Evolutionary conservation across 2,113 vertebrate genomes (phyloP).

Genomic region (Mobula hypostoma): DNA sequence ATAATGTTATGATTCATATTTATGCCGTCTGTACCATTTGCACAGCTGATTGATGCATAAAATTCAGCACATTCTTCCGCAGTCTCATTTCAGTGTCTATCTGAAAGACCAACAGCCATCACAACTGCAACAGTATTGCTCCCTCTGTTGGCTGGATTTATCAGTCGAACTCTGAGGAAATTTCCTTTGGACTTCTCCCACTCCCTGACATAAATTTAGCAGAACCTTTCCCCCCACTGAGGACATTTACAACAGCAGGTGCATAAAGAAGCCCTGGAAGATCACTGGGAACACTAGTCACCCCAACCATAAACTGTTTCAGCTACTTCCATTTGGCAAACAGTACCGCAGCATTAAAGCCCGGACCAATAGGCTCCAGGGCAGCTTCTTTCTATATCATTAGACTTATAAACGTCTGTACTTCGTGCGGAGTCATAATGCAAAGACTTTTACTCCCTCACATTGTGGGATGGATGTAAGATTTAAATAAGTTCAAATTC

Average conservation of each 20-base stretch:
- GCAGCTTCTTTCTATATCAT: no score
- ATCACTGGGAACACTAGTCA: no score
- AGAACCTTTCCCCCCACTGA: background rate
- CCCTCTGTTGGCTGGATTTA: background rate
- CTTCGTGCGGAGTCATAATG: no score
- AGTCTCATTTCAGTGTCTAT: background rate
- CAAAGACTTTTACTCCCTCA: no score
- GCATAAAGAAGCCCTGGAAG: no score
- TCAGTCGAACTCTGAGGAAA: background rate
- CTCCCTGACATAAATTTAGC: background rate
- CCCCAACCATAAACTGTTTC: no score
- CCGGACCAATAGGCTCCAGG: no score
- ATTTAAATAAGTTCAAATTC: no score
- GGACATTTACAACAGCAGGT: background rate
- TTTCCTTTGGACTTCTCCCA: background rate
- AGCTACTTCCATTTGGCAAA: no score
- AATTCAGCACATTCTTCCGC: slow-evolving; percentile 6
- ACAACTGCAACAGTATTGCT: background rate
- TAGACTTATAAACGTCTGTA: no score
- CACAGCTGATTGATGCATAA: slow-evolving; percentile 15
- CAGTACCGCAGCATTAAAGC: no score
- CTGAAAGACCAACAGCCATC: background rate
- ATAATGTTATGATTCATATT: slow-evolving; percentile 36
- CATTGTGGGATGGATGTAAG: no score
- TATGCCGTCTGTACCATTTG: background rate